Percentiles rank a stretch among this genome's conserved stretches.
These are phyloP conservation scores for Cheilinus undulatus DNA, from an alignment of 2,113 vertebrate genomes.

Conservation along the genomic window DNA sequence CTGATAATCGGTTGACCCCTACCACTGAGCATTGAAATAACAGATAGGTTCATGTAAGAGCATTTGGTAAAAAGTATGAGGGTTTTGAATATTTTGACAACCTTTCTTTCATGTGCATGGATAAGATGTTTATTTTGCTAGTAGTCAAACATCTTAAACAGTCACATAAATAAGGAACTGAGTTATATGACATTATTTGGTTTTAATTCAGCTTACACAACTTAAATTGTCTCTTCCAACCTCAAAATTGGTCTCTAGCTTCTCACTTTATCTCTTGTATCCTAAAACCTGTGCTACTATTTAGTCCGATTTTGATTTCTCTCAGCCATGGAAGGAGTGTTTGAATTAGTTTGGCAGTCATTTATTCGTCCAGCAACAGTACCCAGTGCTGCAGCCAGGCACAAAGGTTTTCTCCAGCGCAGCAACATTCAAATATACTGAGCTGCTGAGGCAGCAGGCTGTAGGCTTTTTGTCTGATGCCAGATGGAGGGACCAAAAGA, in stretches of 20 bases:
- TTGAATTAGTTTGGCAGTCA: slow-evolving; percentile 11
- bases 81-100: too few relatives aligned
- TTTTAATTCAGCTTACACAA: neutral
- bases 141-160: neutral
- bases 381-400: neutral
- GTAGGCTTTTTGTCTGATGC: slow-evolving; percentile 42
- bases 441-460: slow-evolving; percentile 69
- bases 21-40: too few relatives aligned
- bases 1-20: too few relatives aligned
- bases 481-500: slow-evolving; percentile 23
- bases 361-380: slow-evolving; percentile 1
- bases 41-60: too few relatives aligned
- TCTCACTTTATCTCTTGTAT: too few relatives aligned
- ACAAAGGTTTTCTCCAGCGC: slow-evolving; percentile 69
- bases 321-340: neutral
- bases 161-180: neutral
- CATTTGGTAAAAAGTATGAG: too few relatives aligned
- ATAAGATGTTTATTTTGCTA: neutral
- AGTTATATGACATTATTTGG: too few relatives aligned
- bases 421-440: slow-evolving; percentile 65
- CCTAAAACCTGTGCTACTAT: too few relatives aligned
- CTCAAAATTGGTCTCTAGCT: neutral
- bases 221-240: neutral
- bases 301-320: neutral
- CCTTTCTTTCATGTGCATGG: too few relatives aligned